Base-by-base conservation (phyloP, 2,797 vertebrate species). In the Hephaestus fuliginosus region DNA sequence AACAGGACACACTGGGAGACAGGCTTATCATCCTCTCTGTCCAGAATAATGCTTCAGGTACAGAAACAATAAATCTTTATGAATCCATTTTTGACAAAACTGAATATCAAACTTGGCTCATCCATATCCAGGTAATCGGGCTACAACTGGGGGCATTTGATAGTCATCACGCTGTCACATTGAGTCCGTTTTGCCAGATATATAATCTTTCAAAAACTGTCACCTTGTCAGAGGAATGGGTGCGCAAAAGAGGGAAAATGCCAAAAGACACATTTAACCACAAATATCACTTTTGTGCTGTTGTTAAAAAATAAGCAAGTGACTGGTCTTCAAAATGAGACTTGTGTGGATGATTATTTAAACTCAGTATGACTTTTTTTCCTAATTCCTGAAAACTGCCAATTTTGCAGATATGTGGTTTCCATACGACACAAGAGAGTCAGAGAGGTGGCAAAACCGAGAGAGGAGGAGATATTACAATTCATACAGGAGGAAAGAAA, bases 401-500 rank as follows among this genome's bases (percentile, higher is more conserved):
- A 46, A 36, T 64, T 74, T 67, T 68, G 61, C 63, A 67, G 36
- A 81, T 81, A 75, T 64, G 44, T n/a, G 43, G n/a, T 70, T 88
- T 63, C 28, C 41, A 39, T 44, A 52, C 20, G 70, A 76, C 62
- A 71, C 63, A 33, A 60, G 82, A 62, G 78, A 83, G 83, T 80
- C 78, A 74, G 77, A 83, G 76, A 83, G 63, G 76, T 66, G 74
- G 77, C 51, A 55, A 67, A 86, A 70, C 48, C 10, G 30, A 61
- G 82, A 4, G 80, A 85, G 77, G 77, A 79, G 63, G 74, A 83
- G 82, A 80, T 70, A 90, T 90, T 91, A 84, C 74, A 82, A 84
- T 90, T 83, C 88, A 90, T 78, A 76, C 73, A 77, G 74, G 82
- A 78, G 84, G 74, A 89, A 70, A 82, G 80, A 87, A 89, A 85